Conservation (phyloP, 1,140 invertebrate genomes). For the Chionoecetes opilio region DNA sequence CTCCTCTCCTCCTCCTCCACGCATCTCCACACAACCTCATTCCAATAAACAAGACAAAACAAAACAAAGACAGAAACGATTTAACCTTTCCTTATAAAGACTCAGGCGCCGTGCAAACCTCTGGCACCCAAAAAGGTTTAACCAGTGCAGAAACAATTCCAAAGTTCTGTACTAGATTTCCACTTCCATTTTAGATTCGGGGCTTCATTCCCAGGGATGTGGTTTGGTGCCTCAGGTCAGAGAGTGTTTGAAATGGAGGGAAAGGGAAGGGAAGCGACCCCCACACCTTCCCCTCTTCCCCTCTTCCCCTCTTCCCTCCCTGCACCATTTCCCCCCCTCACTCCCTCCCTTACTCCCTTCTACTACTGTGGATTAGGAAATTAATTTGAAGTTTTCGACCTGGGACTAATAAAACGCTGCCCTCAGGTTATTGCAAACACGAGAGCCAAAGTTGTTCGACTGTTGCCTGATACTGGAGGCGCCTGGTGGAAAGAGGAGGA, state of each 20-base stretch:
- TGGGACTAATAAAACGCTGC: slow-evolving; percentile 73
- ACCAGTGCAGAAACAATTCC: slow-evolving; percentile 49
- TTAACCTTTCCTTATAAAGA: slow-evolving; percentile 17
- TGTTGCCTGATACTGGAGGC: slow-evolving; percentile 53
- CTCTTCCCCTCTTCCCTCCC: background rate
- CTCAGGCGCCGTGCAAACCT: slow-evolving; percentile 22
- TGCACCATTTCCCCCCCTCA: background rate
- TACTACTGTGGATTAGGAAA: slow-evolving; percentile 68
- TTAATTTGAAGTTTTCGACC: slow-evolving; percentile 72
- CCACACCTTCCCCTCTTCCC: background rate
- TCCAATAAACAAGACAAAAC: background rate
- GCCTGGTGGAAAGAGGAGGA: slow-evolving; percentile 1
- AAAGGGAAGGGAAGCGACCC: background rate
- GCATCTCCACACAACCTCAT: background rate
- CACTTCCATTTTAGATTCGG: slow-evolving; percentile 66
- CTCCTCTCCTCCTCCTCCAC: background rate
- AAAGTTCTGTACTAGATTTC: slow-evolving; percentile 72
- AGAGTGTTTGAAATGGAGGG: background rate
- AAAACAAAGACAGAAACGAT: slow-evolving; percentile 34
- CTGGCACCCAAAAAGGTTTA: slow-evolving; percentile 31
- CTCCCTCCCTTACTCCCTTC: background rate
- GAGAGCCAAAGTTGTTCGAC: slow-evolving; percentile 59
- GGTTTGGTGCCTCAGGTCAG: slow-evolving; percentile 49
- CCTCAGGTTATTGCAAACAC: slow-evolving; percentile 75
- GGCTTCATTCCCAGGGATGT: slow-evolving; percentile 62